phyloP scores from a whole-genome alignment of 2,888 invertebrate genomes.

The Clostera curtula region DNA sequence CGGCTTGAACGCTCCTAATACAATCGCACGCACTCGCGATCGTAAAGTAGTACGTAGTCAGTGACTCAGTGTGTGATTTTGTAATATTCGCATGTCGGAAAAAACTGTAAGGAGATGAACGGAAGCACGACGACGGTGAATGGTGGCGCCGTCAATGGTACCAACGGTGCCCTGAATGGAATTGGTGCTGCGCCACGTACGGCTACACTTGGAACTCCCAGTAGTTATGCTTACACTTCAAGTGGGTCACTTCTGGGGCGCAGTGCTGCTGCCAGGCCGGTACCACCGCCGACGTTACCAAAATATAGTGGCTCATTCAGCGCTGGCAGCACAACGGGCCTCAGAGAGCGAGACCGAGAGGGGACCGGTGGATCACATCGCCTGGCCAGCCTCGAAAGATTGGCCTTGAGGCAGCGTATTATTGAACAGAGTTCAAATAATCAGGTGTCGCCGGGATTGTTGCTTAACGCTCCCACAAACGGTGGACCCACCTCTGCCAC shows the following conservation, averaged over 20 bases:
- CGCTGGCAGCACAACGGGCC: conserved; percentile 79
- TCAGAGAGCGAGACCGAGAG: conserved; percentile 79
- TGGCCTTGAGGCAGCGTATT: conserved; percentile 87
- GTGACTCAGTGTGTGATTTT: conserved; percentile 63
- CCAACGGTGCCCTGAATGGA: conserved; percentile 59
- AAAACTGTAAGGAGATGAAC: conserved; percentile 62
- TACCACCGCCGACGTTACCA: conserved; percentile 85
- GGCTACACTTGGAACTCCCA: conserved; percentile 70
- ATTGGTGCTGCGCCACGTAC: conserved; percentile 65
- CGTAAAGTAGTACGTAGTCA: conserved; percentile 52
- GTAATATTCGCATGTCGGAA: conserved; percentile 63
- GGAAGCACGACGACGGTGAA: conserved; percentile 72
- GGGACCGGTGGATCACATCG: conserved; percentile 84
- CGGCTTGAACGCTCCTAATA: conserved; percentile 64
- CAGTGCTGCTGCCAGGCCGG: conserved; percentile 79
- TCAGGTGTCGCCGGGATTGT: conserved; percentile 47
- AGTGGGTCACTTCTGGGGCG: conserved; percentile 77
- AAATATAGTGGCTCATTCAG: conserved; percentile 87
- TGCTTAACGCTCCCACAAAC: conserved; percentile 43
- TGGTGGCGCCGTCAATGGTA: conserved; percentile 65
- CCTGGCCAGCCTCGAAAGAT: conserved; percentile 86
- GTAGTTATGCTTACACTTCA: conserved; percentile 78
- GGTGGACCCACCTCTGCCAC: conserved; percentile 63
- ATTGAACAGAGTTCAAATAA: conserved; percentile 79
- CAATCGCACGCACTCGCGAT: conserved; percentile 50